Base-by-base conservation (phyloP, 2,888 invertebrate species). In the Agrochola lychnidis region DNA sequence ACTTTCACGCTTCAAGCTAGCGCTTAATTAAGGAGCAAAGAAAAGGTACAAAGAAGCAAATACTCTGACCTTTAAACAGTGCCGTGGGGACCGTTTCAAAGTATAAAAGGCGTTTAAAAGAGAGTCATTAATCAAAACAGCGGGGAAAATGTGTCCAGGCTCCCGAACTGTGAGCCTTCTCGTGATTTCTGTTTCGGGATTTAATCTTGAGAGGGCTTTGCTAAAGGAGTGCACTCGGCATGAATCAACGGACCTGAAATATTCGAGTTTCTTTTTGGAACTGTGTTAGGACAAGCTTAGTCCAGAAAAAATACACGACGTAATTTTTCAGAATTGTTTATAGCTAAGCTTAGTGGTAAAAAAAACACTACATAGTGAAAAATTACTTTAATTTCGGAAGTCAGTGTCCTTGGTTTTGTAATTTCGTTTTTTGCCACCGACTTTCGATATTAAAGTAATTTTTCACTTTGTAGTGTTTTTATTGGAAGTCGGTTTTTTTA, bases 71-170 rank as follows among this genome's bases (percentile, higher is more conserved):
- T 80, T 90, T 87, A 84, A 86, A 82, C 76, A 83, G 82, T 82
- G 69, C 84, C 73, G 62, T 73, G n/a, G 84, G 82, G 83, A 85
- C 40, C 70, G 57, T 82, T 85, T 83, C 70, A 82, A 85, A 84
- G 84, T 76, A 88, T 86, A 89, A 88, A 91, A 89, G 87, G 82
- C 83, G 79, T 86, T 85, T 87, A 85, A 84, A 83, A 79, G 70
- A 73, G 78, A 81, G 79, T 84, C 87, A 89, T 91, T 90, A 90
- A 91, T 91, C 90, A 91, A 87, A 90, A 88, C 87, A 82, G 79
- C 71, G 68, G 73, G 73, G 81, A 78, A 82, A 83, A 79, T 80
- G 78, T 85, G 74, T 68, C 78, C 72, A 79, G 22, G 12, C 40
- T 67, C 66, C 56, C 40, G 64, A 70, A 51, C 73, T 56, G 73